Base-by-base conservation (phyloP, 2,113 vertebrate genomes). In the Hippocampus mohnikei region DNA sequence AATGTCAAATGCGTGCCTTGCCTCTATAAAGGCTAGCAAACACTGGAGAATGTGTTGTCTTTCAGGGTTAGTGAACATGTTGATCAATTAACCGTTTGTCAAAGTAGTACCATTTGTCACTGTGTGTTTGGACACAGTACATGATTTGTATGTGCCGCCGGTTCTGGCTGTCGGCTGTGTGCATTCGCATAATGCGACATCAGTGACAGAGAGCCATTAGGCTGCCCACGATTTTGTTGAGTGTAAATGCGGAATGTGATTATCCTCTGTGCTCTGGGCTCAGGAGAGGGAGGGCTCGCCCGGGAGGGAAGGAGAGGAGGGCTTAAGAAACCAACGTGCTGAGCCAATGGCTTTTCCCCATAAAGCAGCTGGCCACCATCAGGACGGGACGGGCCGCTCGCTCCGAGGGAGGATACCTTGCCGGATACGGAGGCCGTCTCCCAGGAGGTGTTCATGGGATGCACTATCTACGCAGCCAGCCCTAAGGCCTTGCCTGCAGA, bases 201-300 rank as follows among this genome's bases (percentile, higher is more conserved):
- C 78, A 72, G 77, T 72, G 84, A 68, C 64, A 8, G 76, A 12
- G 58, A 68, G 82, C 70, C 85, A 91, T 91, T 89, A 90, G 55
- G 75, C 72, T 2, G 41, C 73, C 81, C 89, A 90, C 88, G 89
- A 87, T 91, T 92, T 89, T 89, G 86, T 85, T 56, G 79, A 87
- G 87, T 82, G 81, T 89, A 82, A 88, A 91, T 88, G 82, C 89
- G 84, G 89, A 91, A 92, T 91, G 88, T 91, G 91, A 91, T 90
- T 90, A 93, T 88, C 79, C 78, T 78, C 68, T 29, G 46, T 72
- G 76, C 79, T 79, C 80, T 80, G 67, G 65, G 79, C 65, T 68
- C 29, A 42, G 73, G 67, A 79, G 76, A 66, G 78, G 73, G 72
- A 63, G 66, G 63, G 63, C 70, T 67, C 64, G 76, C 73, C 58